These are phyloP conservation scores for Aurelia aurita DNA, from an alignment of 30 jellyfish, hydroid and myxozoan species.

Conservation along the genomic window DNA sequence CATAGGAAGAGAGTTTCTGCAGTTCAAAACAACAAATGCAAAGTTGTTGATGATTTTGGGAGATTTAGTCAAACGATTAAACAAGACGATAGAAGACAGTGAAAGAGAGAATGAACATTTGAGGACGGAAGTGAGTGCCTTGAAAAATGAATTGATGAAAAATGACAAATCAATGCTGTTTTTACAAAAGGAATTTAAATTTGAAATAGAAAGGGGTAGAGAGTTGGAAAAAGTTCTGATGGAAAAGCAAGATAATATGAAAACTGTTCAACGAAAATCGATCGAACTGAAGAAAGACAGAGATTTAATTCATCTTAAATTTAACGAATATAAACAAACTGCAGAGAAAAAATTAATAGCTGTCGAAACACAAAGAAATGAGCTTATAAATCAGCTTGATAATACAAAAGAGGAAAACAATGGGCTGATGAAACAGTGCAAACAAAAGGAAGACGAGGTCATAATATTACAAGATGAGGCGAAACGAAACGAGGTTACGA, in stretches of 20 bases:
- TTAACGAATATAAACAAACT: conserved; percentile 19
- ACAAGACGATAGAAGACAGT: conserved; percentile 24
- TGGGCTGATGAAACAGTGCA: not conserved
- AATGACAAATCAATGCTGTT: conserved; percentile 3
- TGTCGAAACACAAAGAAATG: not conserved
- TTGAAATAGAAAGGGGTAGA: conserved; percentile 12
- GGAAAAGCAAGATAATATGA: conserved; percentile 7
- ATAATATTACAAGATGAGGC: not conserved
- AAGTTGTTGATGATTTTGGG: conserved; percentile 13
- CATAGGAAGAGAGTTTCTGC: conserved; percentile 24
- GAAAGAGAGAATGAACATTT: conserved; percentile 13
- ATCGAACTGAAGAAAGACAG: conserved; percentile 35
- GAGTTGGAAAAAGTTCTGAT: conserved; percentile 11
- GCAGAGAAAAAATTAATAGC: conserved; percentile 5
- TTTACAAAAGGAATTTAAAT: conserved; percentile 1
- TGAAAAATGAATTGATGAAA: conserved; percentile 18
- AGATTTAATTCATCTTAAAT: conserved; percentile 20
- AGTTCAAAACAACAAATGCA: conserved; percentile 26
- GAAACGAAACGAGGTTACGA: not conserved
- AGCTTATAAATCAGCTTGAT: not conserved
- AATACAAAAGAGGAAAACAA: not conserved
- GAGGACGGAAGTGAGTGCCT: not conserved
- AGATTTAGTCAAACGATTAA: conserved; percentile 30
- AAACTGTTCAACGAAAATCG: conserved; percentile 8
- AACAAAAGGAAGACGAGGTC: not conserved